Conservation (phyloP, 1,140 invertebrate genomes). For the Drosophila saltans region DNA sequence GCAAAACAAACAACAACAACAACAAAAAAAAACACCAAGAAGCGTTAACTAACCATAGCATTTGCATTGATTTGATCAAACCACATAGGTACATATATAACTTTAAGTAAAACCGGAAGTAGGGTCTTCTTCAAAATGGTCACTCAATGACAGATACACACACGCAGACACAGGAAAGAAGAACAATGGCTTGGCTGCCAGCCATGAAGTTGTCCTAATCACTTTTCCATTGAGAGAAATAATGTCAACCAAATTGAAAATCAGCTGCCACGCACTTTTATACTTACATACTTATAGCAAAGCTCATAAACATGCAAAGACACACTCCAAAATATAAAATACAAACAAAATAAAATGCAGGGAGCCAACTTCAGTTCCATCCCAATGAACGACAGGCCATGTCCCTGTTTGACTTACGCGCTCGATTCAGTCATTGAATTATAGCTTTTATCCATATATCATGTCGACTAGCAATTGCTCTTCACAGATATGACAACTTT, state of each 20-base stretch:
- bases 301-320: conserved; percentile 65
- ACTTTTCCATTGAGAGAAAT: conserved; percentile 26
- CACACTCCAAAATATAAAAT: conserved; percentile 30
- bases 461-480: conserved; percentile 21
- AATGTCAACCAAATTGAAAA: conserved; percentile 25
- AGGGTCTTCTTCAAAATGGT: conserved; percentile 25
- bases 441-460: too few relatives aligned
- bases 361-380: conserved; percentile 11
- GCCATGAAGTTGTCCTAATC: conserved; percentile 32
- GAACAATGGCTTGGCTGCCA: conserved; percentile 9
- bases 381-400: conserved; percentile 22
- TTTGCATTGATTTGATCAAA: conserved; percentile 47
- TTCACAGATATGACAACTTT: not conserved
- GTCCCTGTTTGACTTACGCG: conserved; percentile 62
- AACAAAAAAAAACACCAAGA: not conserved
- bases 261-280: conserved; percentile 24
- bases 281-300: conserved; percentile 7
- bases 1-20: not conserved
- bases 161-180: conserved; percentile 13
- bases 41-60: conserved; percentile 56
- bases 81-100: conserved; percentile 30
- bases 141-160: conserved; percentile 18
- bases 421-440: conserved; percentile 40
- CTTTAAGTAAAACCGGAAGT: conserved; percentile 54
- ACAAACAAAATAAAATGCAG: not conserved